A percentile compares a stretch with the other conserved stretches of the same genome.
These are phyloP conservation scores for Pegea sp. DNA, from an alignment of 23 tunicate species.

Conservation along the genomic window DNA sequence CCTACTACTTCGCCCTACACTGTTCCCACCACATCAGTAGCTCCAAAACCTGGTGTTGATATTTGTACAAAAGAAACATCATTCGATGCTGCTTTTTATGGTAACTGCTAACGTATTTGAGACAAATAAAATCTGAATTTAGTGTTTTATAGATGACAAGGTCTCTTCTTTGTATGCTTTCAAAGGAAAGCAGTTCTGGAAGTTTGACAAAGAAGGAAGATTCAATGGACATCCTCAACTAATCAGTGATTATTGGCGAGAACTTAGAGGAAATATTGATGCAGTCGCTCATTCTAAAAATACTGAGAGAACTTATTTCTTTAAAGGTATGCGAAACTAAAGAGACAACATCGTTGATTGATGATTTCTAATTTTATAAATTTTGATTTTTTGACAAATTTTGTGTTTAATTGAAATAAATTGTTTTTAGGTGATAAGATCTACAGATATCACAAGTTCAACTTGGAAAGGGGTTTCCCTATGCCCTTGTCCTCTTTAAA, in stretches of 20 bases:
- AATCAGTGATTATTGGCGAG: slow-evolving; percentile 28
- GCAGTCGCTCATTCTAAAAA: slow-evolving; percentile 47
- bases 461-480: slow-evolving; percentile 32
- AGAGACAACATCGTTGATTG: no score
- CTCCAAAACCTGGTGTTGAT: no score
- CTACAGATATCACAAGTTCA: neutral
- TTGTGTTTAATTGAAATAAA: neutral
- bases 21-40: no score
- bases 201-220: slow-evolving; percentile 39
- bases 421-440: neutral
- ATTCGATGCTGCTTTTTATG: neutral
- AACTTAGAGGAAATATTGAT: slow-evolving; percentile 30
- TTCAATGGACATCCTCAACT: slow-evolving; percentile 35
- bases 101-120: neutral
- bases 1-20: neutral
- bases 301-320: slow-evolving; percentile 53
- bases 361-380: no score
- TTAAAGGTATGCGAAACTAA: slow-evolving; percentile 52
- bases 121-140: neutral
- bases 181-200: slow-evolving; percentile 53
- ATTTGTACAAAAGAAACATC: neutral
- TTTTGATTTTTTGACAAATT: no score
- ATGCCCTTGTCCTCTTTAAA: slow-evolving; percentile 11
- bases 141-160: slow-evolving; percentile 10
- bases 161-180: slow-evolving; percentile 21